Base-by-base conservation (phyloP, 2,888 invertebrate genomes). In the Tetragnatha montana region DNA sequence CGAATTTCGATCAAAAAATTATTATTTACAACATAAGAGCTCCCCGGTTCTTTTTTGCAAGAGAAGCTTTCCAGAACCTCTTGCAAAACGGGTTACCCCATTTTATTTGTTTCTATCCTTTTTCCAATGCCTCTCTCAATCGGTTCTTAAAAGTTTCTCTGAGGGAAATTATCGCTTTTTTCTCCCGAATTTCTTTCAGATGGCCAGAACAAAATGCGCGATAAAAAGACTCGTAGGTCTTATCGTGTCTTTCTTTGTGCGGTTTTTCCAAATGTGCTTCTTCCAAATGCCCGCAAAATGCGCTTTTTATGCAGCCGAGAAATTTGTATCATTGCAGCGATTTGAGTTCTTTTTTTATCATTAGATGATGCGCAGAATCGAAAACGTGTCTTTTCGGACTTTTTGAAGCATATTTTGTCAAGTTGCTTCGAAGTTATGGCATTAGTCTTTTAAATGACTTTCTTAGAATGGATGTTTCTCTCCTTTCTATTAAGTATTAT, bases 151-250 rank as follows among this genome's bases (percentile, higher is more conserved):
- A 60, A 60, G 60, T 60, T 60, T 60, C 17, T 60, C 60, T 75
- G 75, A 22, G 8, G n/a, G 35, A 75, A 75, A 49, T 75, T 75
- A 75, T 75, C 75, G 75, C n/a, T 49, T 75, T 49, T 8, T n/a
- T 10, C 49, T 49, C 8, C 17, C 19, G 75, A 14, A 47, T 47
- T 47, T 75, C 49, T 75, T 75, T 60, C 60, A 10, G 60, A 60
- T 60, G 60, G 60, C 35, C 14, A 60, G 60, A 60, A 60, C 60
- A 60, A 60, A 60, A 60, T 17, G 10, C 17, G 60, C 60, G 17
- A 60, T 60, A 60, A 60, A 60, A 60, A 60, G 60, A 60, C 17
- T 17, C 60, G 14, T 60, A 17, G 60, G 60, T 60, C 17, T 60
- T 60, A 60, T 60, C 60, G 12, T 60, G 35, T 35, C 35, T 35